Conservation (phyloP, 2,888 invertebrate species). For the Ephialtes manifestator region DNA sequence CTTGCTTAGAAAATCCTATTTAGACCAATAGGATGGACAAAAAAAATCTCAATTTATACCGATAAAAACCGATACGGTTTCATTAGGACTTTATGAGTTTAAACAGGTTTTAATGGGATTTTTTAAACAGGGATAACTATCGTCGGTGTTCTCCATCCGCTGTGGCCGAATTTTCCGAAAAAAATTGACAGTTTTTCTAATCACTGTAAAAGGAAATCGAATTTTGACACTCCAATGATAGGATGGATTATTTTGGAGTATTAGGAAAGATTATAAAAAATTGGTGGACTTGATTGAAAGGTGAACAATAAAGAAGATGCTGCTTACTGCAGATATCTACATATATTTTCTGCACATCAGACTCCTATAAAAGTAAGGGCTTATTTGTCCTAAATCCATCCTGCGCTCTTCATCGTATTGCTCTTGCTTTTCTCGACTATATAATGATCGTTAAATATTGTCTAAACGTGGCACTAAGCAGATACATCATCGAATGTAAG, state of each 20-base stretch:
- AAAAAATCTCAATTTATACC: no score
- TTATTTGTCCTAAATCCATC: constrained; percentile 66
- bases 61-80: no score
- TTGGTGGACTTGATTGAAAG: not conserved
- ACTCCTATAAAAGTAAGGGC: constrained; percentile 69
- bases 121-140: no score
- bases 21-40: no score
- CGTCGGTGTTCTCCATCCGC: not conserved
- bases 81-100: no score
- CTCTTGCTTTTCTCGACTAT: constrained; percentile 65
- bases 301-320: not conserved
- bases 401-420: constrained; percentile 66
- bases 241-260: not conserved
- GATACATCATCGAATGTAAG: constrained; percentile 57
- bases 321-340: constrained; percentile 62
- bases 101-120: no score
- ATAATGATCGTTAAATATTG: constrained; percentile 66
- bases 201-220: constrained; percentile 80
- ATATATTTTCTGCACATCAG: constrained; percentile 67
- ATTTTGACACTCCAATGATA: no score
- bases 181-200: constrained; percentile 85
- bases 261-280: not conserved
- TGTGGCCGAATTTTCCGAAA: constrained; percentile 80
- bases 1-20: no score
- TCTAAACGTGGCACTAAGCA: constrained; percentile 66